Percentiles rank a stretch among this genome's conserved stretches.
phyloP scores from a whole-genome alignment of 1,140 invertebrate genomes.

The Drosophila ohnishii region DNA sequence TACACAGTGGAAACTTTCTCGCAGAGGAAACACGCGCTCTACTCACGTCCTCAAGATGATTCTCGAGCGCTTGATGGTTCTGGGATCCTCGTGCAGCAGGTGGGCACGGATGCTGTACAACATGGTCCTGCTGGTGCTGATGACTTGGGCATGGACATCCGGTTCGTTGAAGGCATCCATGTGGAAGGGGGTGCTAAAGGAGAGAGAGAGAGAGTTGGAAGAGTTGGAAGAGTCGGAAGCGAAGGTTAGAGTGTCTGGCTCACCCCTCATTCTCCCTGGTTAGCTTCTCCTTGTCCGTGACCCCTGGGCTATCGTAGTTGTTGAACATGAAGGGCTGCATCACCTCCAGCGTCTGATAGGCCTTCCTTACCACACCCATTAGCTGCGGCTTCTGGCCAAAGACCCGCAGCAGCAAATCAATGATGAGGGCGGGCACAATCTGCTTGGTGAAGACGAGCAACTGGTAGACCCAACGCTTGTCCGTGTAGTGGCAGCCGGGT shows the following conservation, averaged over 20 bases:
- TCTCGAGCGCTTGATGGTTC: conserved; percentile 35
- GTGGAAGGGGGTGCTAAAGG: conserved; percentile 49
- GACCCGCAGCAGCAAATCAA: conserved; percentile 47
- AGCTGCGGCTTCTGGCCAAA: conserved; percentile 49
- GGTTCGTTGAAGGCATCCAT: conserved; percentile 12
- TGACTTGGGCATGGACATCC: conserved; percentile 6
- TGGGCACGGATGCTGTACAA: conserved; percentile 59
- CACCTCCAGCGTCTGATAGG: conserved; percentile 67
- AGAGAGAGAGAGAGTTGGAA: no score
- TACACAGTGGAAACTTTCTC: no score
- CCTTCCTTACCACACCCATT: conserved; percentile 59
- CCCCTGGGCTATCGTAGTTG: conserved; percentile 64
- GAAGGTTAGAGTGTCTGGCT: no score
- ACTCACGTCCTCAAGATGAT: conserved; percentile 50
- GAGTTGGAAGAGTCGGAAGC: no score
- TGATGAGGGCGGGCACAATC: conserved; percentile 58
- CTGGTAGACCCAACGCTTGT: conserved; percentile 55
- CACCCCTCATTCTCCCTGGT: conserved; percentile 23
- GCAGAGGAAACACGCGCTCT: rapidly evolving
- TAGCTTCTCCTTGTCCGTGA: conserved; percentile 29
- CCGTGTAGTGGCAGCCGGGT: conserved; percentile 59
- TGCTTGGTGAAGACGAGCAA: conserved; percentile 66
- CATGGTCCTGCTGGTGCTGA: conserved; percentile 35
- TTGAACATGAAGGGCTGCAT: conserved; percentile 79
- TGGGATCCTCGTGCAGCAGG: conserved; percentile 56